Base-by-base conservation (phyloP, 2,888 invertebrate species). In the Phanerotoma sp. region DNA sequence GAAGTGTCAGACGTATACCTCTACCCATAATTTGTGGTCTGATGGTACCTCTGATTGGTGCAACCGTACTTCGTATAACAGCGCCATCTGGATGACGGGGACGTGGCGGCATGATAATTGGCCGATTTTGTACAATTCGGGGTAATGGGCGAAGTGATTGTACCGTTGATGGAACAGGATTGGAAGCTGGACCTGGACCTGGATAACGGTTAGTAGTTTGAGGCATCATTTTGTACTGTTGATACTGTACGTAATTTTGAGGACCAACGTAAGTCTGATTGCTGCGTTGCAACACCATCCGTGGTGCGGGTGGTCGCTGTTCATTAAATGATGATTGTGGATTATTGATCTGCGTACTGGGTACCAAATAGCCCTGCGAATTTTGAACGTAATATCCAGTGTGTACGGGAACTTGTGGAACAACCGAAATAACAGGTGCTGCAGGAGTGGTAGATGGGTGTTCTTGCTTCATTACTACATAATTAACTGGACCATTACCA, bases 351-450 rank as follows among this genome's bases (percentile, higher is more conserved):
- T 58, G 16, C 62, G 68, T 20, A 71, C 62, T 22, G 61, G 51
- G 15, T 32, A 50, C 54, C n/a, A 66, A 69, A 45, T 67, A 70
- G 6, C 61, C 64, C 0, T 50, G 54, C 1, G 62, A 48, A 7
- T 55, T 60, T 9, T 68, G 74, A 4, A 74, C 51, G 30, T 69
- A 74, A 42, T 72, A 73, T 7, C 63, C 54, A 3, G 58, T 65
- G 13, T 58, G 64, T 28, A 66, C 33, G 5, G 64, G 57, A 1
- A 51, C 44, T 49, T 49, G 49, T 11, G 49, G 49, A 18, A 49
- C 18, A 1, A 49, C 30, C 4, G 66, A 58, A 32, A 63, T 47
- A 5, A 66, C 38, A 4, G 44, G 55, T 1, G 22, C 62, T 44
- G 20, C 62, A 45, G 28, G 60, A 28, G 20, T 60, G 15, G n/a